Conservation (phyloP, 1,140 invertebrate genomes). For the Hyposmocoma kahamanoa region DNA sequence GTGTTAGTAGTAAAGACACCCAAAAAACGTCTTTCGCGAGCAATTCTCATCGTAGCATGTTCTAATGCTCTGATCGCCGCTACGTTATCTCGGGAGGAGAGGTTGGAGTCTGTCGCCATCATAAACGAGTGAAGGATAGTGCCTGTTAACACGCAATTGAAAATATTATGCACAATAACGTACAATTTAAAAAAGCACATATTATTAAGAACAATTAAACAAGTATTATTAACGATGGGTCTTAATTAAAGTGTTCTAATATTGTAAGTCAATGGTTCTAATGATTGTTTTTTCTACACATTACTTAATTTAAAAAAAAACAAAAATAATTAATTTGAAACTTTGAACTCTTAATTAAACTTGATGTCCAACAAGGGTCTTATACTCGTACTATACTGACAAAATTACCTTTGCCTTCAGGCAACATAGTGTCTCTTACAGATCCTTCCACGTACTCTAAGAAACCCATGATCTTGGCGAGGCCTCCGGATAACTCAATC, state of each 20-base stretch:
- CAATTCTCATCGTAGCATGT: conserved; percentile 79
- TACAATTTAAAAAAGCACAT: too few species aligned
- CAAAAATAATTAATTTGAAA: too few species aligned
- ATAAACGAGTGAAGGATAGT: conserved; percentile 88
- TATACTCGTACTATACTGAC: too few species aligned
- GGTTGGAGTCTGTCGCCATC: conserved; percentile 82
- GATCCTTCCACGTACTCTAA: conserved; percentile 84
- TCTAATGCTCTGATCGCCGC: conserved; percentile 85
- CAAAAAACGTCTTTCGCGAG: conserved; percentile 77
- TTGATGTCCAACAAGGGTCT: background rate
- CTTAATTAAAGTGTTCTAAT: too few species aligned
- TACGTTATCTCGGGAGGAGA: conserved; percentile 83
- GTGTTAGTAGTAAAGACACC: conserved; percentile 91
- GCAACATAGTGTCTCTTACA: conserved; percentile 74
- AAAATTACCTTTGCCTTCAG: conserved; percentile 46
- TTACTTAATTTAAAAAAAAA: too few species aligned
- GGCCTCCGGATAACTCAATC: conserved; percentile 77
- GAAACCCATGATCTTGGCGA: conserved; percentile 85
- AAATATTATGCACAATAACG: too few species aligned
- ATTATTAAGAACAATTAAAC: too few species aligned
- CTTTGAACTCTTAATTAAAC: background rate
- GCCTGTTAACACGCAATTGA: too few species aligned
- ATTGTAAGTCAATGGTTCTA: too few species aligned
- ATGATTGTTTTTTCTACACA: too few species aligned
- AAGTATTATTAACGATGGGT: too few species aligned